phyloP scores from a whole-genome alignment of 2,113 vertebrate genomes.

The Nannobrachium achirus region DNA sequence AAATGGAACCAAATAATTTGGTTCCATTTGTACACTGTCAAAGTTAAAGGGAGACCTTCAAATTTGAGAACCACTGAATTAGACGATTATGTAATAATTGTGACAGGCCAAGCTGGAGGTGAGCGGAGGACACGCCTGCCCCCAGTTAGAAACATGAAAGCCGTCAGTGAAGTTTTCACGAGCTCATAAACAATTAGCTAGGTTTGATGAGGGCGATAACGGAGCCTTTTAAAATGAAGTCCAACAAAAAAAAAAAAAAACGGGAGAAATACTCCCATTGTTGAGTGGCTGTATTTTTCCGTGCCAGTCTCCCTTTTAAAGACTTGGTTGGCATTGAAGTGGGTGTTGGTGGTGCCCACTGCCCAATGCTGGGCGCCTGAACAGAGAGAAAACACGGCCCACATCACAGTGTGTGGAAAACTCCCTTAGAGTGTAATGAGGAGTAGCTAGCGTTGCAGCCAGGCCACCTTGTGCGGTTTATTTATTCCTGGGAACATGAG shows the following conservation, averaged over 20 bases:
- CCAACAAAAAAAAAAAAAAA: background rate
- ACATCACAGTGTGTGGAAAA: conserved; percentile 71
- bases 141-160: background rate
- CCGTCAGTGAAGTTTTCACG: background rate
- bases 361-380: conserved; percentile 43
- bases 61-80: no score
- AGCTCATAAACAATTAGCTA: background rate
- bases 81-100: no score
- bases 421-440: conserved; percentile 61
- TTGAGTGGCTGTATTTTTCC: background rate
- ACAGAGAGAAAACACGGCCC: conserved; percentile 45
- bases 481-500: conserved; percentile 64
- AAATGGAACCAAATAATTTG: no score
- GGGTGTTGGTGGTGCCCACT: background rate
- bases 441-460: conserved; percentile 44
- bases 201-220: background rate
- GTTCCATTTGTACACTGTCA: no score
- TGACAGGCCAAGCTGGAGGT: no score
- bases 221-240: no score
- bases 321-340: conserved; percentile 17
- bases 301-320: background rate
- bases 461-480: conserved; percentile 64
- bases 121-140: conserved; percentile 40
- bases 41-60: no score
- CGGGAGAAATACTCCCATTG: background rate